Conservation (phyloP, 2,888 invertebrate genomes). For the Portevinia maculata region DNA sequence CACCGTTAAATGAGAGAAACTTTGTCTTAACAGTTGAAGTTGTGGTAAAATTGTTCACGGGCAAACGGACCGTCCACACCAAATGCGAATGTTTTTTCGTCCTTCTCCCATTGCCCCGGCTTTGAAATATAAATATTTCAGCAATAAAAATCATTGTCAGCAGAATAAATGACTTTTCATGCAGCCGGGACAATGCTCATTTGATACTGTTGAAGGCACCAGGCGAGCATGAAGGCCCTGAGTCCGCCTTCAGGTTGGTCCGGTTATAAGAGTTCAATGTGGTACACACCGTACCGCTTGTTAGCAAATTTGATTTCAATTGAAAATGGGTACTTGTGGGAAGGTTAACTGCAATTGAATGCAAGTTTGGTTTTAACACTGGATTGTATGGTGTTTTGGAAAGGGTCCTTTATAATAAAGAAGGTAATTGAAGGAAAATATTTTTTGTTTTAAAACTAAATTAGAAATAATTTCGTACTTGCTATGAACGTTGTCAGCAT, state of each 20-base stretch:
- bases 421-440: conserved; percentile 13
- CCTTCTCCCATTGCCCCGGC: background rate
- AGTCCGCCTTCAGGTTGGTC: background rate
- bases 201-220: conserved; percentile 9
- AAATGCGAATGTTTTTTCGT: conserved; percentile 12
- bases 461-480: too few species aligned
- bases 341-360: conserved; percentile 52
- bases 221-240: background rate
- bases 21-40: conserved; percentile 13
- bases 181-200: conserved; percentile 29
- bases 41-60: conserved; percentile 6
- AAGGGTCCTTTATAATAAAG: background rate
- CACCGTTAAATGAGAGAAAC: conserved; percentile 54
- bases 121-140: conserved; percentile 66
- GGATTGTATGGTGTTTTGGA: background rate
- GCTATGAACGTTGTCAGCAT: too few species aligned
- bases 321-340: conserved; percentile 59
- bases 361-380: conserved; percentile 23
- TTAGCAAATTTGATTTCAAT: conserved; percentile 54
- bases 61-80: conserved; percentile 21
- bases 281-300: conserved; percentile 1
- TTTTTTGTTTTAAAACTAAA: conserved; percentile 12
- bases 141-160: conserved; percentile 65
- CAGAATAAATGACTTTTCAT: conserved; percentile 54
- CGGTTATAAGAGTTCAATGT: background rate